A percentile compares a stretch with the other conserved stretches of the same genome.
Evolutionary conservation across 2,888 invertebrate genomes (phyloP).

Genomic region (Ptychoptera albimana): DNA sequence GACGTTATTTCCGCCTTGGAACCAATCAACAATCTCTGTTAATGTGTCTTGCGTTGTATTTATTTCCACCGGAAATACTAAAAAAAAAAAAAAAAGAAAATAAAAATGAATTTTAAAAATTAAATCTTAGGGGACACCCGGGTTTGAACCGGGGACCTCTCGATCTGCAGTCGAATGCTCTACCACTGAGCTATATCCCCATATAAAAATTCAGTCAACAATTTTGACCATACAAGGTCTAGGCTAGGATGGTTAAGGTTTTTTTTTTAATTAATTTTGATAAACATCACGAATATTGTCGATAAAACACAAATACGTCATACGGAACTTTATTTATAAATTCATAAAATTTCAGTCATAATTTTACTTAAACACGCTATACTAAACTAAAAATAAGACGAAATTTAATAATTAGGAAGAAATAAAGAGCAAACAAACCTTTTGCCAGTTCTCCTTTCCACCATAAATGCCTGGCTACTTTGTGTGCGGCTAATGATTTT

Average conservation of each 20-base stretch:
- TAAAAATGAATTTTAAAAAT: slow-evolving; percentile 3
- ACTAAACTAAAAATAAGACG: too few species aligned
- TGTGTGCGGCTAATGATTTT: slow-evolving; percentile 80
- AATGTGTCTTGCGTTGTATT: slow-evolving; percentile 44
- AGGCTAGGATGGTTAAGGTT: too few species aligned
- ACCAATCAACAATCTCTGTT: slow-evolving; percentile 72
- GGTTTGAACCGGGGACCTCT: slow-evolving; percentile 26
- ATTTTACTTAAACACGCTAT: too few species aligned
- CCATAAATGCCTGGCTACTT: slow-evolving; percentile 72
- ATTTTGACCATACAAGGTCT: too few species aligned
- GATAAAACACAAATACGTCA: too few species aligned
- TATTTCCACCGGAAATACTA: slow-evolving; percentile 52
- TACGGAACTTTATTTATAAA: too few species aligned
- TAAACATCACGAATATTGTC: too few species aligned
- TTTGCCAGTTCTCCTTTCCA: slow-evolving; percentile 79
- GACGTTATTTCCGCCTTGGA: slow-evolving; percentile 59
- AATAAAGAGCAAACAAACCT: slow-evolving; percentile 35
- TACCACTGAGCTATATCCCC: slow-evolving; percentile 26
- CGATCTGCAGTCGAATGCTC: slow-evolving; percentile 27
- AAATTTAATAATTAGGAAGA: background rate
- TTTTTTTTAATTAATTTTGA: too few species aligned
- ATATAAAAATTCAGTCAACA: background rate
- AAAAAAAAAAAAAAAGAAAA: slow-evolving; percentile 17
- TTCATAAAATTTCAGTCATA: too few species aligned
- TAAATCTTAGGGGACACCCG: slow-evolving; percentile 17